Percentiles rank a stretch among this genome's conserved stretches.
Conservation (phyloP, 2,113 vertebrate genomes). For the Gavia stellata region DNA sequence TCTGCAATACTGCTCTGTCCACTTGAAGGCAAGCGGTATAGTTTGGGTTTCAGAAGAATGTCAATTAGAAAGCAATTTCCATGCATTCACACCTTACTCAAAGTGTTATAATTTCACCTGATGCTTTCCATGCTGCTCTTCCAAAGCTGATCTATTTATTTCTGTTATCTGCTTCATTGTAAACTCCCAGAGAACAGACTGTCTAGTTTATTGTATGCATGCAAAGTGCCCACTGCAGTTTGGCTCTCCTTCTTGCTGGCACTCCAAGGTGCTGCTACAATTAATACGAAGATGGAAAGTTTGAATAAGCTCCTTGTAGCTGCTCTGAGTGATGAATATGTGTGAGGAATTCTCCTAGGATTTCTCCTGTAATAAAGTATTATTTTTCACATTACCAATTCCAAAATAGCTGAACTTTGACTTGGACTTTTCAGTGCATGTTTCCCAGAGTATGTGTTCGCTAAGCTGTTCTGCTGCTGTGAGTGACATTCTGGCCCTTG, state of each 20-base stretch:
- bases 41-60: neutral
- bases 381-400: conserved; percentile 25
- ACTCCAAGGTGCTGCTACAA: neutral
- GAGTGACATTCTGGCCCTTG: neutral
- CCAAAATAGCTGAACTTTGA: conserved; percentile 37
- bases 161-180: neutral
- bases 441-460: neutral
- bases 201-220: neutral
- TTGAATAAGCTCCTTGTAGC: neutral
- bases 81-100: neutral
- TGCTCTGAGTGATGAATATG: neutral
- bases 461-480: neutral
- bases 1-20: neutral
- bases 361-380: neutral
- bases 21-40: neutral
- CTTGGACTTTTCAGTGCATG: neutral
- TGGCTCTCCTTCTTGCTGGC: neutral
- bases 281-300: conserved; percentile 8
- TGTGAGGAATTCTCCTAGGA: neutral
- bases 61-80: conserved; percentile 9
- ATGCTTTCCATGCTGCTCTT: neutral
- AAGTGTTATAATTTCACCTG: neutral
- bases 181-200: neutral
- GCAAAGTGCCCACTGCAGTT: neutral
- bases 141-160: neutral